Evolutionary conservation across 1,140 invertebrate genomes (phyloP).

Genomic region (Drosophila ananassae): DNA sequence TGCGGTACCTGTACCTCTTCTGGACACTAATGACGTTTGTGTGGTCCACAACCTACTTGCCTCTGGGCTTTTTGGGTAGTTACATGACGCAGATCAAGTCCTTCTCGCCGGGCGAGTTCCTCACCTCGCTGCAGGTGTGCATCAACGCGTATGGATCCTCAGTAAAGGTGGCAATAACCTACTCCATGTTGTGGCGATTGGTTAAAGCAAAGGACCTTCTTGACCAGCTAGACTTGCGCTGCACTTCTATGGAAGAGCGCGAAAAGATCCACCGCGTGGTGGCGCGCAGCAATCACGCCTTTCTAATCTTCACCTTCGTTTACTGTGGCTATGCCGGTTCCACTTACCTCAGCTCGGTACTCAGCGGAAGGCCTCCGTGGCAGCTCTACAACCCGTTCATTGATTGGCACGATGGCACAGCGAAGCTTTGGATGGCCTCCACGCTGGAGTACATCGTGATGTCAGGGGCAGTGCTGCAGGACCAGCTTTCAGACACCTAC

Average conservation of each 20-base stretch:
- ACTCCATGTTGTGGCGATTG: conserved; percentile 52
- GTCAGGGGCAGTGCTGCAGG: conserved; percentile 67
- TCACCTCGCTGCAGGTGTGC: conserved; percentile 69
- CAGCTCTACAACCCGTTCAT: conserved; percentile 66
- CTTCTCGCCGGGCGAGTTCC: conserved; percentile 62
- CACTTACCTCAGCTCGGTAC: conserved; percentile 58
- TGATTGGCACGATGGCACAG: conserved; percentile 56
- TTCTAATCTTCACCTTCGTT: conserved; percentile 64
- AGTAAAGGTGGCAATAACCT: conserved; percentile 58
- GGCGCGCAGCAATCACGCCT: conserved; percentile 54
- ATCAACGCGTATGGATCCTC: conserved; percentile 67
- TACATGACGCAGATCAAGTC: conserved; percentile 57
- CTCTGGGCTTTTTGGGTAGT: conserved; percentile 59
- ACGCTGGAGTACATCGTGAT: conserved; percentile 68
- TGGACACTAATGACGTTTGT: conserved; percentile 61
- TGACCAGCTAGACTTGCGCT: conserved; percentile 56
- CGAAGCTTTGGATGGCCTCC: conserved; percentile 51
- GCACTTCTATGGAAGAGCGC: conserved; percentile 51
- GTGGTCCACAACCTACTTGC: conserved; percentile 54
- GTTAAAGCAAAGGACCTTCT: conserved; percentile 52
- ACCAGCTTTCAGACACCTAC: conserved; percentile 56
- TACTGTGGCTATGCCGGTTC: conserved; percentile 63
- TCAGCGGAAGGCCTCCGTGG: conserved; percentile 53
- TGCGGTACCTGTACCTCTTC: conserved; percentile 56
- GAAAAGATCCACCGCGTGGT: conserved; percentile 57